Conservation (phyloP, 1,140 invertebrate genomes). For the Amyelois transitella region DNA sequence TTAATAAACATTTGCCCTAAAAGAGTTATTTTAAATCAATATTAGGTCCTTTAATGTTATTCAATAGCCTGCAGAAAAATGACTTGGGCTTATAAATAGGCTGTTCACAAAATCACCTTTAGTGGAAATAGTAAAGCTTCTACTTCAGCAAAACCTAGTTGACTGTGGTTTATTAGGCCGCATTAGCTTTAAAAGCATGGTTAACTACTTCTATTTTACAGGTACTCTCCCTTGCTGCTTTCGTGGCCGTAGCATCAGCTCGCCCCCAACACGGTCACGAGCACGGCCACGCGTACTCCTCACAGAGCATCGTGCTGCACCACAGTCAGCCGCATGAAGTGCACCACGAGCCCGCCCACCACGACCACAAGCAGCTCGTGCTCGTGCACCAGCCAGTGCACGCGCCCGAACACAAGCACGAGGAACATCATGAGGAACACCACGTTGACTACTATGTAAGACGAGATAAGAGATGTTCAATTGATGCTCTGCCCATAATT, state of each 20-base stretch:
- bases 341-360: constrained; percentile 3
- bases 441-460: constrained; percentile 12
- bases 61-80: no score
- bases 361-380: constrained; percentile 2
- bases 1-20: no score
- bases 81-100: no score
- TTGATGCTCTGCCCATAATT: not conserved
- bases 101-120: no score
- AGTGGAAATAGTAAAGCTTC: no score
- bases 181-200: not conserved
- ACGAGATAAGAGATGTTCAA: not conserved
- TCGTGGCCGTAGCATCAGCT: constrained; percentile 31
- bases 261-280: constrained; percentile 16
- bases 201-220: not conserved
- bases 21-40: no score
- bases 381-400: constrained; percentile 18
- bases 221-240: constrained; percentile 49
- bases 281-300: constrained; percentile 15
- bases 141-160: no score
- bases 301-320: constrained; percentile 16
- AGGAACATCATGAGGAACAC: constrained; percentile 19
- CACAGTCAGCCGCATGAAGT: constrained; percentile 9
- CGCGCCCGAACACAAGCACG: constrained; percentile 19
- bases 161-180: not conserved
- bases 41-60: no score